Base-by-base conservation (phyloP, 2,797 vertebrate species). In the Anguilla obscura region DNA sequence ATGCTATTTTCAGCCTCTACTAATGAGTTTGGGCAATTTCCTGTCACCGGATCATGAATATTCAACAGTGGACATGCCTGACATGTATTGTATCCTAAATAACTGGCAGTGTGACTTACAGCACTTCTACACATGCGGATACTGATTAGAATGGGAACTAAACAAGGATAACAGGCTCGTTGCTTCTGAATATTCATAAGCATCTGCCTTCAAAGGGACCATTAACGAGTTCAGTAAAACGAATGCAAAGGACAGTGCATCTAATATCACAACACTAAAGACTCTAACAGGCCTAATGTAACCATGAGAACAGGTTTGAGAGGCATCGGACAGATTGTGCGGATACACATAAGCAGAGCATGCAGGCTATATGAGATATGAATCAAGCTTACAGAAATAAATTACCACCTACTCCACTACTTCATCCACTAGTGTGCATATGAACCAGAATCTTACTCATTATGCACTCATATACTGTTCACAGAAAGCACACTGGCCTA, bases 41-140 rank as follows among this genome's bases (percentile, higher is more conserved):
- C 40, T 48, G n/a, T 80, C 40, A 21, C 76, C 36, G 14, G 40
- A 60, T 56, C 14, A 86, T 86, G 52, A 86, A 80, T 86, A 80
- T 79, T 80, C 69, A 82, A 63, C 33, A 50, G 14, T 36, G 8
- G 74, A 27, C n/a, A 63, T 24, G 14, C 52, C 52, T 54, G 27
- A 54, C 6, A 54, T 14, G 45, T 30, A 52, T 27, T 82, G 60
- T 54, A 66, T 87, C 79, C 69, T 45, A 45, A 63, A 45, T 83
- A 27, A 83, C 76, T 21, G 76, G 36, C 74, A 40, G 30, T 21
- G 30, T 76, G 74, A 76, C 74, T 36, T 16, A 40, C 12, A 79
- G 14, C 33, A 21, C 4, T 24, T 80, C 0, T 50, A 80, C 40
- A 21, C 76, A 80, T 48, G 40, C 18, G 1, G 76, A 45, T 50